These are phyloP conservation scores for Rugalucina vietnamica DNA, from an alignment of 2,888 invertebrate species.

Conservation along the genomic window DNA sequence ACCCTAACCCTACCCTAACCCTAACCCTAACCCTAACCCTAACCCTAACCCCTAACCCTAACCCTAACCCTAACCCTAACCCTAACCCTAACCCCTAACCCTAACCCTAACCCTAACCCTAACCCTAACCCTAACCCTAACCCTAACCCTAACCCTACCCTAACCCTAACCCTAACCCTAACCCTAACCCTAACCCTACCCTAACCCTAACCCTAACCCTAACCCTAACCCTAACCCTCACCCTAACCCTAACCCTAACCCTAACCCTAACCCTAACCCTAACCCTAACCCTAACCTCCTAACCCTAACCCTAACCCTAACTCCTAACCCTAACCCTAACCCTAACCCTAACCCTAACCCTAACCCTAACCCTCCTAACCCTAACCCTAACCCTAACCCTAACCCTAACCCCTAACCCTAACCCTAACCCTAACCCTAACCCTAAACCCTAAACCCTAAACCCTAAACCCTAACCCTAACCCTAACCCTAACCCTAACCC, in stretches of 20 bases:
- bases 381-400: slow-evolving; percentile 32
- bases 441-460: slow-evolving; percentile 48
- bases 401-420: slow-evolving; percentile 55
- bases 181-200: slow-evolving; percentile 43
- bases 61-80: slow-evolving; percentile 31
- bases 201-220: slow-evolving; percentile 44
- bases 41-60: slow-evolving; percentile 30
- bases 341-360: slow-evolving; percentile 51
- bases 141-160: slow-evolving; percentile 44
- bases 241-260: slow-evolving; percentile 4
- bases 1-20: slow-evolving; percentile 43
- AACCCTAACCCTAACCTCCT: slow-evolving; percentile 44
- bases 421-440: slow-evolving; percentile 55
- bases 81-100: slow-evolving; percentile 36
- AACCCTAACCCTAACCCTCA: background rate
- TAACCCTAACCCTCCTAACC: slow-evolving; percentile 50
- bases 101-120: slow-evolving; percentile 41
- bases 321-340: slow-evolving; percentile 50
- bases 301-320: too few species aligned
- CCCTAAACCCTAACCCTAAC: slow-evolving; percentile 52
- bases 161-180: too few species aligned
- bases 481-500: slow-evolving; percentile 50
- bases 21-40: slow-evolving; percentile 44
- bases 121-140: slow-evolving; percentile 37
- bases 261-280: slow-evolving; percentile 35